Base-by-base conservation (phyloP, 1,140 invertebrate genomes). In the Drosophila kanapiae region DNA sequence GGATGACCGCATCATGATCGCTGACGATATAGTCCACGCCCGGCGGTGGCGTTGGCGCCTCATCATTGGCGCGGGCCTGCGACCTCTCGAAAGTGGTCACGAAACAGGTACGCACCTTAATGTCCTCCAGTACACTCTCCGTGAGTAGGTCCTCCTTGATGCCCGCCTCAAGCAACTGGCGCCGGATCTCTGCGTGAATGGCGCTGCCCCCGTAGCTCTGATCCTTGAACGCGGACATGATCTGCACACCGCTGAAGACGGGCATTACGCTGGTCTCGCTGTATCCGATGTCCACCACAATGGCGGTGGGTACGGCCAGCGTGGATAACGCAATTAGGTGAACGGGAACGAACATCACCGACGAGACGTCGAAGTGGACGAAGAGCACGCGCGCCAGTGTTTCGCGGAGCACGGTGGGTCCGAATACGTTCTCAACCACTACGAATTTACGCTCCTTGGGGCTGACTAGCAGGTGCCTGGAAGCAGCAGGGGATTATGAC, bases 381-480 rank as follows among this genome's bases (percentile, higher is more conserved):
- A 98, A 99, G 10, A 99, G 94, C 14, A 99, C 98, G 93, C 97
- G 97, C 1, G 98, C 98, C 3, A 99, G 93, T 1, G 96, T 97
- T 78, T 99, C 96, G 79, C 97, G 94, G 78, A 98, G 97, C 45
- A 95, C 91, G 3, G 97, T 96, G 1, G 97, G 96, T 40, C 96
- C 96, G 23, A 99, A 94, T 6, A 99, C 93, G 37, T 97, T 98
- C 93, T 99, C 98, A 35, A 99, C 95, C 51, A 99, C 94, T 1
- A 99, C 96, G 57, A 99, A 95, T 91, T 96, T 96, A 14, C 97
- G 94, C 82, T 99, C 98, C 93, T 99, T 99, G 1, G 98, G 98
- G 93, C 97, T 99, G 29, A 98, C 96, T 29, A 98, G 93, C 8
- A 98, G 94, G 93, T 98, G 95, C 82, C 97, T 98, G 79, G 67